Percentiles rank a stretch among this genome's conserved stretches.
These are phyloP conservation scores for Leucophenga montana DNA, from an alignment of 2,888 invertebrate genomes.

Conservation along the genomic window DNA sequence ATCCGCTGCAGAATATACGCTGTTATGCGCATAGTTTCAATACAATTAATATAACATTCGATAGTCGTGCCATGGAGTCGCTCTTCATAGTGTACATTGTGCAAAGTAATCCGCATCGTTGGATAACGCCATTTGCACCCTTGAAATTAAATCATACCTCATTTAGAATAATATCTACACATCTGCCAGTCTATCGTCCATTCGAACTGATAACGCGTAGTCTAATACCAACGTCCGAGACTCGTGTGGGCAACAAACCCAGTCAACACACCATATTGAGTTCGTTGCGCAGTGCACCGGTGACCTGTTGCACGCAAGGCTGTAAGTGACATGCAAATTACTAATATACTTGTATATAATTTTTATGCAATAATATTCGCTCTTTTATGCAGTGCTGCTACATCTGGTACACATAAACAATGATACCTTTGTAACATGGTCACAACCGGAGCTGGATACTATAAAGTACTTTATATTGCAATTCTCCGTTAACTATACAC, in stretches of 20 bases:
- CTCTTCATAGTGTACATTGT: constrained; percentile 70
- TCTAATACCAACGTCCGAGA: constrained; percentile 64
- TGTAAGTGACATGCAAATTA: constrained; percentile 56
- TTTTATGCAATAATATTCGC: not conserved
- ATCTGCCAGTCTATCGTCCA: constrained; percentile 68
- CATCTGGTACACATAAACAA: constrained; percentile 63
- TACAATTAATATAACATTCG: constrained; percentile 71
- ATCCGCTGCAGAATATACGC: constrained; percentile 68
- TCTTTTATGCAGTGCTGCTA: constrained; percentile 53
- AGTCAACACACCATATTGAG: constrained; percentile 67
- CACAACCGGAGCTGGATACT: constrained; percentile 61
- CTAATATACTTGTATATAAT: too few relatives aligned
- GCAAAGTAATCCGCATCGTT: constrained; percentile 69
- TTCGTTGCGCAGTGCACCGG: constrained; percentile 68
- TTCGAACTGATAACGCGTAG: constrained; percentile 69
- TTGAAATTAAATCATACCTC: constrained; percentile 67
- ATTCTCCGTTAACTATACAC: constrained; percentile 66
- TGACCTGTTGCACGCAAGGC: constrained; percentile 72
- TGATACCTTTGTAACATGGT: constrained; percentile 69
- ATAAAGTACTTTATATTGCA: constrained; percentile 70
- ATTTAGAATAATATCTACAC: constrained; percentile 67
- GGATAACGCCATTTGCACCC: constrained; percentile 65
- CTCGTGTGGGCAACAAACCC: constrained; percentile 53
- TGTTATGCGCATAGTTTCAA: constrained; percentile 72
- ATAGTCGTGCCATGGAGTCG: constrained; percentile 63